A percentile compares a stretch with the other conserved stretches of the same genome.
phyloP scores from a whole-genome alignment of 2,113 vertebrate species.

The Lates calcarifer region DNA sequence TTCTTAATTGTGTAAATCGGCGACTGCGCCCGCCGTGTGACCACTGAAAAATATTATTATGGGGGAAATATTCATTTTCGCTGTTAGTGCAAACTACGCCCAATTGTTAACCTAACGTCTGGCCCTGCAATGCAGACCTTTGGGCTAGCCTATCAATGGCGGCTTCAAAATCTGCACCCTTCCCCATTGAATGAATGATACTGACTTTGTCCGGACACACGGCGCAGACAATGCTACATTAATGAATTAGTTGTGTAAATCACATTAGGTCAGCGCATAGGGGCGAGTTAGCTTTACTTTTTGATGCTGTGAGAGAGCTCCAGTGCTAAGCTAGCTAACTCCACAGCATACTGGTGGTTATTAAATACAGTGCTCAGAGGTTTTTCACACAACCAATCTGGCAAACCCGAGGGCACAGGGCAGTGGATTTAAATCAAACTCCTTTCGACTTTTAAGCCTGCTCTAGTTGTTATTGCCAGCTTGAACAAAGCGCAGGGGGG shows the following conservation, averaged over 20 bases:
- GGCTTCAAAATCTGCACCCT: conserved; percentile 49
- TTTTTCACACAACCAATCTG: conserved; percentile 42
- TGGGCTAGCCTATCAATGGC: conserved; percentile 75
- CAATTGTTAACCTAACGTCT: conserved; percentile 70
- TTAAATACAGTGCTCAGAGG: conserved; percentile 35
- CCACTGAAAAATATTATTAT: accelerated
- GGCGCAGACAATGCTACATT: not conserved
- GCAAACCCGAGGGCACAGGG: conserved; percentile 31
- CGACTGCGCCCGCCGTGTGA: not conserved
- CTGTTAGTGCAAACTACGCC: conserved; percentile 77
- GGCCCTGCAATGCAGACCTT: conserved; percentile 82
- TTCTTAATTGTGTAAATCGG: accelerated
- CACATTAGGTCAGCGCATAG: accelerated
- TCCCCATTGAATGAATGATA: conserved; percentile 61
- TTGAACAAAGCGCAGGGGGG: not conserved
- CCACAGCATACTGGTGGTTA: conserved; percentile 42
- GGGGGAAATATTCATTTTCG: conserved; percentile 25
- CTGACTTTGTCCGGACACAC: not conserved
- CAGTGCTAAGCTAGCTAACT: conserved; percentile 65
- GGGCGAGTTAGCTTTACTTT: not conserved
- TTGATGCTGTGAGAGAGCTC: conserved; percentile 20
- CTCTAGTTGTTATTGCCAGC: not conserved
- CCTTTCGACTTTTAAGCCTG: not conserved
- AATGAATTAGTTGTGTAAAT: not conserved
- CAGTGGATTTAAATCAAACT: conserved; percentile 45